phyloP scores from a whole-genome alignment of 2,888 invertebrate species.

The Drosophila subquinaria region DNA sequence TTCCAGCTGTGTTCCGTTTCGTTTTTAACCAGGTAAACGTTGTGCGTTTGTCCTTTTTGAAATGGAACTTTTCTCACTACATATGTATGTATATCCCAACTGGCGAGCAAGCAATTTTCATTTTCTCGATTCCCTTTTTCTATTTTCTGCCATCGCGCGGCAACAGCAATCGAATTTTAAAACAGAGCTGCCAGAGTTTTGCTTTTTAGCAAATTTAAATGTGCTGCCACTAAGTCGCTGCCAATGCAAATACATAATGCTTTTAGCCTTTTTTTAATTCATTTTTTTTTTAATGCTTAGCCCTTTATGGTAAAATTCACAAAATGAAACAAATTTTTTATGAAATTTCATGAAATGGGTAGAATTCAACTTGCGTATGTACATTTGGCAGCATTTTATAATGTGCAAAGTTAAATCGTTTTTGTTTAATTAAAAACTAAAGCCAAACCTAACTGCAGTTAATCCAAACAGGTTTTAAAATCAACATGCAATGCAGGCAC shows the following conservation, averaged over 20 bases:
- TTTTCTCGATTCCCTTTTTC: constrained; percentile 8
- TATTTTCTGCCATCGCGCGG: constrained; percentile 37
- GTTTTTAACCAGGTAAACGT: constrained; percentile 31
- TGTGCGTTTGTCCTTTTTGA: constrained; percentile 5
- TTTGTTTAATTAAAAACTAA: neutral
- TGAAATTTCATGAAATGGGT: too few relatives aligned
- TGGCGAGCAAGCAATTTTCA: constrained; percentile 40
- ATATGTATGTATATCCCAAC: constrained; percentile 39
- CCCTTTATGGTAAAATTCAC: too few relatives aligned
- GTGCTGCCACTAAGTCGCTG: constrained; percentile 19
- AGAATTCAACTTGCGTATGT: too few relatives aligned
- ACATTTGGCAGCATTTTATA: too few relatives aligned
- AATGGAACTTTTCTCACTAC: constrained; percentile 35
- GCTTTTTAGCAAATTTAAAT: neutral
- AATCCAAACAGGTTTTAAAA: constrained; percentile 51
- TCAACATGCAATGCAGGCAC: constrained; percentile 11
- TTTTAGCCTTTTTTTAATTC: too few relatives aligned
- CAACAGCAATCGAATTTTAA: constrained; percentile 30
- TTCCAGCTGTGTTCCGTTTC: constrained; percentile 8
- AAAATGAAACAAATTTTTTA: too few relatives aligned
- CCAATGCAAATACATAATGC: neutral
- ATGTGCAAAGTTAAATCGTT: too few relatives aligned
- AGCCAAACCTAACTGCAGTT: neutral
- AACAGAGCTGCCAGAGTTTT: constrained; percentile 36
- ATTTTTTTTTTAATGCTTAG: too few relatives aligned